Percentiles rank a stretch among this genome's conserved stretches.
Conservation (phyloP, 1,140 invertebrate genomes). For the Harlomillsia oculata region DNA sequence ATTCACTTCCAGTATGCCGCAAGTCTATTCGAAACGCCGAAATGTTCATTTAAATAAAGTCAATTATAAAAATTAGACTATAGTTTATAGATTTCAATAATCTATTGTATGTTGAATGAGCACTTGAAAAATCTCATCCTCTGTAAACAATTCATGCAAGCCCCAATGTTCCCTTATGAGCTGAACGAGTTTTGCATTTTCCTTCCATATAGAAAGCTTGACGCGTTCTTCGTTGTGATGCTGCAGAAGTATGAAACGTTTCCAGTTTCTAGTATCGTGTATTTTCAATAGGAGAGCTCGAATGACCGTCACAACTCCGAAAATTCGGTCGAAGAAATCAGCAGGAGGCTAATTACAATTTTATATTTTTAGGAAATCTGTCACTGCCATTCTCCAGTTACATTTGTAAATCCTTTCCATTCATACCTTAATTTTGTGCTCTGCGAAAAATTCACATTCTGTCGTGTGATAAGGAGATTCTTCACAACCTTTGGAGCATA, state of each 20-base stretch:
- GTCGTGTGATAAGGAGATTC: conserved; percentile 51
- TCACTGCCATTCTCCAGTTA: not conserved
- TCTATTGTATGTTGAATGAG: not conserved
- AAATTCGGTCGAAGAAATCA: conserved; percentile 9
- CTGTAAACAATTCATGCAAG: conserved; percentile 9
- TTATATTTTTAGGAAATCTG: not conserved
- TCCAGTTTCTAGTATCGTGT: conserved; percentile 57
- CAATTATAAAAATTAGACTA: not conserved
- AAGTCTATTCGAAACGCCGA: conserved; percentile 37
- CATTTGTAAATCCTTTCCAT: not conserved
- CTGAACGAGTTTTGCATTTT: conserved; percentile 20
- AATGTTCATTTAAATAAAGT: not conserved
- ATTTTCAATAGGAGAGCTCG: conserved; percentile 62
- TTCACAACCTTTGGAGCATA: conserved; percentile 54
- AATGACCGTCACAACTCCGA: conserved; percentile 29
- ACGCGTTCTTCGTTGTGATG: conserved; percentile 55
- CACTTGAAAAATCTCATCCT: conserved; percentile 17
- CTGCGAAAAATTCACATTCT: conserved; percentile 52
- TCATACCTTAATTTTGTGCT: conserved; percentile 26
- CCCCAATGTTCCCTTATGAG: conserved; percentile 24
- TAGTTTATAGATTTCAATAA: not conserved
- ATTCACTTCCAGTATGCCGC: conserved; percentile 64
- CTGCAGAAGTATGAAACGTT: conserved; percentile 53
- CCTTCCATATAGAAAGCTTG: conserved; percentile 31
- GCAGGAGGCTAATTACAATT: not conserved